Percentiles rank a stretch among this genome's conserved stretches.
Evolutionary conservation across 2,888 invertebrate species (phyloP).

Genomic region (Pecten maximus): DNA sequence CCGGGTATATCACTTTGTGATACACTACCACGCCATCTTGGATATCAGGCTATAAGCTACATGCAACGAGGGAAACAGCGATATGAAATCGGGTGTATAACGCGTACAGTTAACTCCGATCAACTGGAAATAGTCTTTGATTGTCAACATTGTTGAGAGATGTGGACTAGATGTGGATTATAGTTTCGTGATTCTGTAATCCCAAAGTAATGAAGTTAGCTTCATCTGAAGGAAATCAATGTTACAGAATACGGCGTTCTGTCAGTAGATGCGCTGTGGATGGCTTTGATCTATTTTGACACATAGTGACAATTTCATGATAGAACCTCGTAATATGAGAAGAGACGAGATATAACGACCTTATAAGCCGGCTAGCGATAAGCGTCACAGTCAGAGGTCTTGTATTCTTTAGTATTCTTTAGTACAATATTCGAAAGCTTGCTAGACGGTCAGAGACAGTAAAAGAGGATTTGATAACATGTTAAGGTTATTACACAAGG

Average conservation of each 20-base stretch:
- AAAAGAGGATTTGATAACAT: not conserved
- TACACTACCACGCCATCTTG: not conserved
- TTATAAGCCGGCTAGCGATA: not conserved
- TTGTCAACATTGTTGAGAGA: not conserved
- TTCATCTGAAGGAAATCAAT: not conserved
- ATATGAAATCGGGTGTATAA: not conserved
- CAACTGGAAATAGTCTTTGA: slow-evolving; percentile 5
- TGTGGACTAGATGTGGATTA: not conserved
- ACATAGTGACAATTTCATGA: not conserved
- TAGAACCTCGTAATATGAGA: not conserved
- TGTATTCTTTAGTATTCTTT: no score
- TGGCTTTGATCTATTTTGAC: not conserved
- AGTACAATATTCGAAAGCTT: no score
- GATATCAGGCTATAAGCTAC: not conserved
- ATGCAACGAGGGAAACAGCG: not conserved
- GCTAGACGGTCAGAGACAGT: no score
- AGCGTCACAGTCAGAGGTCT: not conserved
- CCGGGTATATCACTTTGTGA: not conserved
- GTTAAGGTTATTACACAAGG: not conserved
- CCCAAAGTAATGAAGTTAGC: slow-evolving; percentile 21
- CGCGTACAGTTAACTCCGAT: not conserved
- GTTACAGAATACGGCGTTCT: not conserved
- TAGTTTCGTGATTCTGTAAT: not conserved
- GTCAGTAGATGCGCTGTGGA: not conserved
- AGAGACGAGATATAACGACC: not conserved